Evolutionary conservation across 2,888 invertebrate genomes (phyloP).

Genomic region (Kuschelorhynchus macadamiae): DNA sequence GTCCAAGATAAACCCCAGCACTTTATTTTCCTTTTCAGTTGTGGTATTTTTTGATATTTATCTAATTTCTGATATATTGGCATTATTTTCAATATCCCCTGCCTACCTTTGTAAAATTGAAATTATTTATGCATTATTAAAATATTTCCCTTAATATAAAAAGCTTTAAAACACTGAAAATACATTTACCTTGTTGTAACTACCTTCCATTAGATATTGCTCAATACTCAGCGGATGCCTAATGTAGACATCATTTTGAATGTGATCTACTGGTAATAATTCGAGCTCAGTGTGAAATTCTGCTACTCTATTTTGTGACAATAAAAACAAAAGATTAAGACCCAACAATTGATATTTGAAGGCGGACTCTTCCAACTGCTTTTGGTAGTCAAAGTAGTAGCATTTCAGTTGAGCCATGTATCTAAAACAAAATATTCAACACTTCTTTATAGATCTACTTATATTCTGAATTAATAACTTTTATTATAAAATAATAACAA

Average conservation of each 20-base stretch:
- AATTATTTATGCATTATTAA: no score
- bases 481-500: no score
- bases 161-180: no score
- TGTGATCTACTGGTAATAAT: constrained; percentile 89
- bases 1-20: no score
- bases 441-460: no score
- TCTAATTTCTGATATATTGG: no score
- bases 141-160: no score
- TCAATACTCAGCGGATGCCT: constrained; percentile 95
- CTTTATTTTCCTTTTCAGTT: no score
- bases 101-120: no score
- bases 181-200: constrained; percentile 95
- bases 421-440: constrained; percentile 18
- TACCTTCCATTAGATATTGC: constrained; percentile 99
- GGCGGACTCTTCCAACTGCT: constrained; percentile 89
- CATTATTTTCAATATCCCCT: no score
- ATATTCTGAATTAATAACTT: no score
- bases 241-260: constrained; percentile 94
- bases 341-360: constrained; percentile 96
- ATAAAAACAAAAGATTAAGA: constrained; percentile 90
- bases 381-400: constrained; percentile 93
- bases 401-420: constrained; percentile 98
- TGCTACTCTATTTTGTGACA: constrained; percentile 96
- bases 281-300: constrained; percentile 99
- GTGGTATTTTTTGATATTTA: no score